Evolutionary conservation across 2,888 invertebrate genomes (phyloP).

Genomic region (Dascillus cervinus): DNA sequence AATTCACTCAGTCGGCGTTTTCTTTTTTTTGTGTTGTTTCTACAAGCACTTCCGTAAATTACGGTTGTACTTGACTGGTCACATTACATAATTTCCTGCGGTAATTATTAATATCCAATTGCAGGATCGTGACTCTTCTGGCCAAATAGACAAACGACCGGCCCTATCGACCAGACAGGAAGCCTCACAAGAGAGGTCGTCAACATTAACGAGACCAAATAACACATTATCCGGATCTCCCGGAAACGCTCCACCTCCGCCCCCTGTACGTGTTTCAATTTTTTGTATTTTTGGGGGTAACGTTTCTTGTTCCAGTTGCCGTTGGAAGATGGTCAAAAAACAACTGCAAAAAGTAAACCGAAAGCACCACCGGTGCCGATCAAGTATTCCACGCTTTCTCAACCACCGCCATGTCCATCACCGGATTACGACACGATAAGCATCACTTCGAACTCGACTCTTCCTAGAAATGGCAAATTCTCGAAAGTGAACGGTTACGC

Average conservation of each 20-base stretch:
- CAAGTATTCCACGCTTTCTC: slow-evolving; percentile 35
- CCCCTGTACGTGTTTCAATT: slow-evolving; percentile 7
- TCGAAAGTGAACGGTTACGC: slow-evolving; percentile 21
- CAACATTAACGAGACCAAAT: slow-evolving; percentile 1
- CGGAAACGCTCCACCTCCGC: slow-evolving; percentile 9
- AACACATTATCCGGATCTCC: slow-evolving; percentile 1
- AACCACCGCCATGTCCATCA: slow-evolving; percentile 46
- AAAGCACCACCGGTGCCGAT: slow-evolving; percentile 36
- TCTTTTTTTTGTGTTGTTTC: too few species aligned
- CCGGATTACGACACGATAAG: slow-evolving; percentile 49
- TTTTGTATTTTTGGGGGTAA: not conserved
- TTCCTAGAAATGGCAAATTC: slow-evolving; percentile 13
- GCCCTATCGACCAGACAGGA: too few species aligned
- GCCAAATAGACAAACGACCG: too few species aligned
- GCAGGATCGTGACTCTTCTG: too few species aligned
- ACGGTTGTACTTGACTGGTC: too few species aligned
- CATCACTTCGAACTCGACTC: slow-evolving; percentile 30
- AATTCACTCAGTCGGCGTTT: too few species aligned
- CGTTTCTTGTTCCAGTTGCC: not conserved
- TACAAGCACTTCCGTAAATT: too few species aligned
- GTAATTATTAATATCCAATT: too few species aligned
- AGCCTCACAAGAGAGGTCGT: not conserved
- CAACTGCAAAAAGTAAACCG: slow-evolving; percentile 18
- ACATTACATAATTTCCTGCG: too few species aligned
- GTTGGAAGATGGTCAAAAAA: not conserved